Conservation (phyloP, 2,113 vertebrate genomes). For the Nettapus auritus region DNA sequence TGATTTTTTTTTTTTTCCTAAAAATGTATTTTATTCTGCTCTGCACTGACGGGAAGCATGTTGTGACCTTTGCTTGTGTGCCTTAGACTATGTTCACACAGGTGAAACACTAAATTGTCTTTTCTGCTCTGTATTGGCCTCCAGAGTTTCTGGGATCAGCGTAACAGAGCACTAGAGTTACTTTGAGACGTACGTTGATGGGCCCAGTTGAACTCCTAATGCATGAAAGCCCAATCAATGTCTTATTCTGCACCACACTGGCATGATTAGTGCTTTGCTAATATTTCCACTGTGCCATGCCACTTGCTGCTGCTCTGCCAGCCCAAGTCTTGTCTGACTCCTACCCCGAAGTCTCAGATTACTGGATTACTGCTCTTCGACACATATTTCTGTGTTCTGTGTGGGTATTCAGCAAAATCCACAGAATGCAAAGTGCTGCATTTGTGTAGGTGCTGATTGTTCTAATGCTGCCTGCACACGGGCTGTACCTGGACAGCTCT, state of each 20-base stretch:
- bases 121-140: not conserved
- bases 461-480: constrained; percentile 26
- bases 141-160: not conserved
- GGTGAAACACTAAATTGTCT: not conserved
- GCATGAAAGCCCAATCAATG: not conserved
- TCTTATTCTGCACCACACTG: not conserved
- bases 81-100: not conserved
- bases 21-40: not conserved
- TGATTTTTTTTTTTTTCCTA: not conserved
- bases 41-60: too few species aligned
- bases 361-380: constrained; percentile 20
- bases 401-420: constrained; percentile 41
- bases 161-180: not conserved
- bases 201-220: not conserved
- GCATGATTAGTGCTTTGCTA: not conserved
- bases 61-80: not conserved
- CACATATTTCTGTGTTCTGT: not conserved
- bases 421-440: not conserved
- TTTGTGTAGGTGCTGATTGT: constrained; percentile 9
- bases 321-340: not conserved
- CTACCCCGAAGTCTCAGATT: not conserved
- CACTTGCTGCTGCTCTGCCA: constrained; percentile 23
- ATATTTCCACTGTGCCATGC: not conserved
- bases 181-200: not conserved
- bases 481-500: constrained; percentile 60